Percentiles rank a stretch among this genome's conserved stretches.
Evolutionary conservation across 2,888 invertebrate genomes (phyloP).

Genomic region (Nomada lathburiana): DNA sequence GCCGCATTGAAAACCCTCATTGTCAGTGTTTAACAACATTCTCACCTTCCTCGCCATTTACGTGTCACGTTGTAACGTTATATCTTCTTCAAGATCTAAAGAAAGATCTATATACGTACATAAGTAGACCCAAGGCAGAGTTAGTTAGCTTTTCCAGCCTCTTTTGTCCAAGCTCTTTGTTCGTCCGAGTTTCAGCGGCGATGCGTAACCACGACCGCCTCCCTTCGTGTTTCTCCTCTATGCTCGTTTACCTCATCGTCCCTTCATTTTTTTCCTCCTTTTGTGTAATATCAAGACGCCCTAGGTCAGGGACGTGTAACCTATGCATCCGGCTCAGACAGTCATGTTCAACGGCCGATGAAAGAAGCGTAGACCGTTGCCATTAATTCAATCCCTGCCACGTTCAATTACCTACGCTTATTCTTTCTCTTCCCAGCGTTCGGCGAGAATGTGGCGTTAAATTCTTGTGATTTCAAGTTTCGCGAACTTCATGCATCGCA

Average conservation of each 20-base stretch:
- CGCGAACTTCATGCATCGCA: conserved; percentile 5
- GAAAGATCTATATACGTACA: conserved; percentile 13
- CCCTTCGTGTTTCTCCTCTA: background rate
- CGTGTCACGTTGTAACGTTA: background rate
- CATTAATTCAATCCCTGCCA: conserved; percentile 47
- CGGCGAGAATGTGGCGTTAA: conserved; percentile 57
- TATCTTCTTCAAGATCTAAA: background rate
- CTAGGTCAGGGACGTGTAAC: conserved; percentile 74
- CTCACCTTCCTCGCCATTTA: background rate
- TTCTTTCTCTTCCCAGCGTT: conserved; percentile 25
- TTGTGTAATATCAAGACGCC: conserved; percentile 51
- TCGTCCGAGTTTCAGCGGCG: conserved; percentile 30
- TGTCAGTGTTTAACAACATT: background rate
- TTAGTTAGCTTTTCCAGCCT: conserved; percentile 9
- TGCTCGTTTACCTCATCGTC: conserved; percentile 23
- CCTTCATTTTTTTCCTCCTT: conserved; percentile 4
- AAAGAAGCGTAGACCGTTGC: conserved; percentile 50
- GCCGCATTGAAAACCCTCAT: background rate
- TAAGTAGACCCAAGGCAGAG: background rate
- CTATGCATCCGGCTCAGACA: conserved; percentile 64
- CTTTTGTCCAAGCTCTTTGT: conserved; percentile 50
- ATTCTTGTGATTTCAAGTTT: conserved; percentile 55
- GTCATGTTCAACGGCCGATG: conserved; percentile 45
- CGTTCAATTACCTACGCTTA: conserved; percentile 51
- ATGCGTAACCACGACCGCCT: conserved; percentile 32